Evolutionary conservation across 2,888 invertebrate species (phyloP).

Genomic region (Sturmia bella): DNA sequence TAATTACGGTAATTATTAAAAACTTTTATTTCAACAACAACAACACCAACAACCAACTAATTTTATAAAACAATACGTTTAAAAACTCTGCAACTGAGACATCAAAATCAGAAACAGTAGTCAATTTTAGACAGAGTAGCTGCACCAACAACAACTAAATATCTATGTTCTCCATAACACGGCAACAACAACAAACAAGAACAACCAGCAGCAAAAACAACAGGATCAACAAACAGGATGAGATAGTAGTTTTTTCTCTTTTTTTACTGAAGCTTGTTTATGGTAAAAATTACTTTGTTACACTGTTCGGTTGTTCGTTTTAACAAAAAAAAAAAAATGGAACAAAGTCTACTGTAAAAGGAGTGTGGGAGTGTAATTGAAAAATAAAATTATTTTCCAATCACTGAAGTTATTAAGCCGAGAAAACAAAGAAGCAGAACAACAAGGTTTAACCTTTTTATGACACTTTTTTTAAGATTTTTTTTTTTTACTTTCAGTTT

Average conservation of each 20-base stretch:
- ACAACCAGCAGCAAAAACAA: conserved; percentile 31
- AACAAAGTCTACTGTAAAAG: background rate
- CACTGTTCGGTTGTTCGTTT: conserved; percentile 17
- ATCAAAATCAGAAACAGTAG: conserved; percentile 51
- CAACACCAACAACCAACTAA: conserved; percentile 65
- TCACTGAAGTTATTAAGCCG: conserved; percentile 63
- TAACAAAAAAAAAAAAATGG: background rate
- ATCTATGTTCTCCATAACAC: conserved; percentile 33
- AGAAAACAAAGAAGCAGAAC: background rate
- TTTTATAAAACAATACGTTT: conserved; percentile 69
- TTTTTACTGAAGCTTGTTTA: conserved; percentile 54
- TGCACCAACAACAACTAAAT: background rate
- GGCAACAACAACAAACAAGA: conserved; percentile 39
- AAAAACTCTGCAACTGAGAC: conserved; percentile 59
- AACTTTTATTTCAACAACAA: conserved; percentile 64
- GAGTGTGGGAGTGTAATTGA: conserved; percentile 7
- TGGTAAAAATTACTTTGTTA: conserved; percentile 51
- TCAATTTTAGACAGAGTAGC: background rate
- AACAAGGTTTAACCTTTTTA: conserved; percentile 63
- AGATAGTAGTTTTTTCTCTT: conserved; percentile 32
- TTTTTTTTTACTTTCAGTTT: no score
- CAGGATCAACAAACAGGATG: conserved; percentile 55
- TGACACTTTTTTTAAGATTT: conserved; percentile 62
- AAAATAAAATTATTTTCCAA: conserved; percentile 67
- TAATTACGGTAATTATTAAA: conserved; percentile 70